Base-by-base conservation (phyloP, 2,113 vertebrate species). In the Leptodactylus fuscus region DNA sequence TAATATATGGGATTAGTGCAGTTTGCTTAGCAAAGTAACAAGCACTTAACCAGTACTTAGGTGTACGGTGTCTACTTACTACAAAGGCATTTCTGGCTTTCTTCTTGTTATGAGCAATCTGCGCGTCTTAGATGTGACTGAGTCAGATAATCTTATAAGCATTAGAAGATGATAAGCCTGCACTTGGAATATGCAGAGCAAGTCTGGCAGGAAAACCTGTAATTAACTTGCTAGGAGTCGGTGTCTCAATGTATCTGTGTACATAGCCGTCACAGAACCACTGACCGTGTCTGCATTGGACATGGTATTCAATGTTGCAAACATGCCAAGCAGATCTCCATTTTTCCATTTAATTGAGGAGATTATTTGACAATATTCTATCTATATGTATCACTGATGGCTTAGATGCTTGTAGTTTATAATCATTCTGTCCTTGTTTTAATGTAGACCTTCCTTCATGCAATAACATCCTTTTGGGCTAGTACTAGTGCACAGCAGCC, bases 41-140 rank as follows among this genome's bases (percentile, higher is more conserved):
- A 70, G 62, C 81, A 58, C 81, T 83, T 75, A 60, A 44, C 53
- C 36, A 62, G 82, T 71, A 75, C 82, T 75, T 74, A 83, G 70
- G 34, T 46, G 70, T 55, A n/a, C 18, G 15, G 18, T 22, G 27
- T 83, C 48, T 83, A 11, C 67, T 24, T 34, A 71, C 36, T 41
- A 83, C 69, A 74, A 65, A 20, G 69, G 49, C 0, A 16, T 44
- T 73, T 27, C 29, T 51, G 81, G 65, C 44, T 18, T 55, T 24
- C 48, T 24, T 7, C 11, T 53, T 24, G 13, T 34, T 73, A n/a
- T 53, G 22, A 32, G 51, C 3, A 34, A 27, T 4, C 24, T 44
- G 53, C 20, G 22, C 49, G 62, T 32, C 38, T 70, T 82, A 38
- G 36, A 71, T 71, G 46, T 71, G 65, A 74, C 22, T 15, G 22